Base-by-base conservation (phyloP, 2,888 invertebrate species). In the Pomacea canaliculata region DNA sequence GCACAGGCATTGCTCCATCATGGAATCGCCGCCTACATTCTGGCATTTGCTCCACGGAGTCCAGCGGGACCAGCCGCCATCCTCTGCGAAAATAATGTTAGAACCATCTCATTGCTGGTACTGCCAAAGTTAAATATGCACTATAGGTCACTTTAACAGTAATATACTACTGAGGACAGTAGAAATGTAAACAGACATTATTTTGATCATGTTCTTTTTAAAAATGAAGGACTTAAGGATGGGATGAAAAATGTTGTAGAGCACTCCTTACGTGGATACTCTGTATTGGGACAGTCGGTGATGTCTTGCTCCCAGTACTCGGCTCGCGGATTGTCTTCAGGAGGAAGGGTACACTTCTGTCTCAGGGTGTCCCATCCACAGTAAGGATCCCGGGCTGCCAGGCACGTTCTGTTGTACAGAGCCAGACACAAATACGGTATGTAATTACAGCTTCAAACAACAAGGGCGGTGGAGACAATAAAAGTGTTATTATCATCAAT, bases 281-380 rank as follows among this genome's bases (percentile, higher is more conserved):
- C 79, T 16, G 88, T 80, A 27, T 94, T 92, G 0, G 96, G 95
- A 85, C 96, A 97, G 19, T 92, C 91, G 0, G 92, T 93, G 0
- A 95, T 93, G 48, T 93, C 92, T 90, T 97, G 97, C 67, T 93
- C 92, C 94, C 97, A 96, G 86, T 94, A 94, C 12, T 93, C 92
- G 4, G 93, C 93, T 69, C 93, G 89, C 18, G 93, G 93, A 85
- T 94, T 93, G 65, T 93, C 92, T 82, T 92, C 92, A 0, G 95
- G 95, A 0, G 95, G 94, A 0, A 93, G 92, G 0, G 94, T 94
- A 87, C 97, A 97, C 37, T 92, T 91, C 83, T 95, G 94, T 19
- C 93, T 91, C 9, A 94, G 92, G 82, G 95, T 94, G 91, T 97
- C 94, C 97, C 97, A 98, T 0, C 97, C 97, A 90, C 98, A 98